A percentile compares a stretch with the other conserved stretches of the same genome.
phyloP scores from a whole-genome alignment of 1,140 invertebrate genomes.

The Paralvinella palmiformis region DNA sequence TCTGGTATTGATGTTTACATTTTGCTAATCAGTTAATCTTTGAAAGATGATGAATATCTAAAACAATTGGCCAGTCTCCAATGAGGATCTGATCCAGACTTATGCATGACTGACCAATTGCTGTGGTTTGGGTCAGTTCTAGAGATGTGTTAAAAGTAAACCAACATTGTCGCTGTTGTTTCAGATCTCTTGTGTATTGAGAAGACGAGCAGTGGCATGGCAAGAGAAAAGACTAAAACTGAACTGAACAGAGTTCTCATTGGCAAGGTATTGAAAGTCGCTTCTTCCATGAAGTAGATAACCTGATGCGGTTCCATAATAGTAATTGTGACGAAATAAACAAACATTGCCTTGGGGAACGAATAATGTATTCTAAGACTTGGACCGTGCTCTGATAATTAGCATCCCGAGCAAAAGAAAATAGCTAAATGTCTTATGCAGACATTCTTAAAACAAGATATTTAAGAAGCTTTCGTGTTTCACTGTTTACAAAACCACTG shows the following conservation, averaged over 20 bases:
- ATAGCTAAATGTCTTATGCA: background rate
- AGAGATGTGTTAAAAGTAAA: background rate
- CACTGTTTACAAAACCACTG: background rate
- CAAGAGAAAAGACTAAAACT: conserved; percentile 72
- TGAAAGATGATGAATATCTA: no score
- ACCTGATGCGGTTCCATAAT: conserved; percentile 11
- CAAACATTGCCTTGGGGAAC: background rate
- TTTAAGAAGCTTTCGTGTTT: background rate
- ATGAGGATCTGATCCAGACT: no score
- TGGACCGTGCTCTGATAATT: background rate
- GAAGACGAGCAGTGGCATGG: conserved; percentile 76
- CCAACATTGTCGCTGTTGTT: conserved; percentile 14
- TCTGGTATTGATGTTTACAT: no score
- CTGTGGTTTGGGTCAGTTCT: no score
- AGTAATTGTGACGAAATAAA: conserved; percentile 19
- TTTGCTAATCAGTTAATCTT: no score
- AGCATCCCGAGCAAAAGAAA: background rate
- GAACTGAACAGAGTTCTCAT: conserved; percentile 81
- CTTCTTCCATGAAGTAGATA: background rate
- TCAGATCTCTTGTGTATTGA: conserved; percentile 71
- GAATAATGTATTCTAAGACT: background rate
- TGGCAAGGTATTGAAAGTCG: conserved; percentile 56
- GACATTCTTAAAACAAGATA: background rate
- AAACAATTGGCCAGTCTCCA: no score
- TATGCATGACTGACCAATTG: no score